Conservation (phyloP, 2,797 vertebrate species). For the Dendrocincla fuliginosa region DNA sequence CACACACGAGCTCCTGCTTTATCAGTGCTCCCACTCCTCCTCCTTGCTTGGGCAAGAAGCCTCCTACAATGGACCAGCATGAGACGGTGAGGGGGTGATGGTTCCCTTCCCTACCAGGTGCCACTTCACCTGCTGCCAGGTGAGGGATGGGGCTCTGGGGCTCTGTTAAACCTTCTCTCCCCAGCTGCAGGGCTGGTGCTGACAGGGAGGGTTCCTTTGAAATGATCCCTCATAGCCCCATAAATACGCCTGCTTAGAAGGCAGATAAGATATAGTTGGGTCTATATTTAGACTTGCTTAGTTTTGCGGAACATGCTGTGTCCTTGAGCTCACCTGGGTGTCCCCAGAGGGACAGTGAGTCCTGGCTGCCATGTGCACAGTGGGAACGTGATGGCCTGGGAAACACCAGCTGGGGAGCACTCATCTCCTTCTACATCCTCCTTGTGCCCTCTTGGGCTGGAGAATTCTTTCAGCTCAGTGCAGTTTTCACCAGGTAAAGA, state of each 20-base stretch:
- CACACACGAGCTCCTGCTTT: accelerated
- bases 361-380: accelerated
- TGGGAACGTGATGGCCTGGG: neutral
- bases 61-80: neutral
- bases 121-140: neutral
- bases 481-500: neutral
- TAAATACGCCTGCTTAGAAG: accelerated
- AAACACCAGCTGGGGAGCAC: accelerated
- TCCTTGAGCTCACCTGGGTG: neutral
- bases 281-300: neutral
- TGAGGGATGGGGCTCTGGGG: neutral
- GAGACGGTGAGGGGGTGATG: neutral
- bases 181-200: accelerated
- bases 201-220: neutral
- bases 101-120: accelerated
- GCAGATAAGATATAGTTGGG: neutral
- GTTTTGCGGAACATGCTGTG: accelerated
- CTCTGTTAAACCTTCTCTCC: neutral
- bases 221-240: accelerated
- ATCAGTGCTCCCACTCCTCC: neutral
- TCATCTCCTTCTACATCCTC: accelerated
- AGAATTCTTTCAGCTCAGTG: neutral
- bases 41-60: neutral
- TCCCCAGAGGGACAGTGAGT: neutral
- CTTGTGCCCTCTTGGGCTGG: too few relatives aligned